Base-by-base conservation (phyloP, 1,140 invertebrate species). In the Bombyx mori region DNA sequence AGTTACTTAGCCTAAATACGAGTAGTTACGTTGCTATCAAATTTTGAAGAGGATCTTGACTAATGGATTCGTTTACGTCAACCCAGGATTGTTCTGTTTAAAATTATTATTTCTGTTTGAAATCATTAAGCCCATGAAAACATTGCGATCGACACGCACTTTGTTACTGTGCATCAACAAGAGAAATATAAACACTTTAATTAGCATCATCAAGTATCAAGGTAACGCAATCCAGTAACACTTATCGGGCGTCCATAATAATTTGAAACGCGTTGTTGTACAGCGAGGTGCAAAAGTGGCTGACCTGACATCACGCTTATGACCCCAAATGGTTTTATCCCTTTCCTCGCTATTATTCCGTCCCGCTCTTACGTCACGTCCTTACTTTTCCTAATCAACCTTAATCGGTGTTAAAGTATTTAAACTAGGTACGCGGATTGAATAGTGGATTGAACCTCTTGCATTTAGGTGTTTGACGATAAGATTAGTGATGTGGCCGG, bases 291-390 rank as follows among this genome's bases (percentile, higher is more conserved):
- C 85, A 88, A 88, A 88, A 88, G 85, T 87, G 79, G 77, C 86
- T 89, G 84, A 89, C 88, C 88, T 84, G 78, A 84, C 79, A 86
- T 89, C 88, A 89, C 88, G 88, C 82, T 74, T 80, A 75, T 86
- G 86, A 89, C 87, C 87, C 82, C 77, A 62, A 62, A 60, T 58
- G 56, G 55, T 45, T 12, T 46, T 69, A 52, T 81, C 78, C 60
- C 75, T 52, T 49, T 86, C 76, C 50, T 64, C 56, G 78, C 12
- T 53, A 48, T 43, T 12, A 35, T 42, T 12, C 68, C 51, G 43
- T 84, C 78, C 70, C 74, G 22, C 70, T 85, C 71, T 48, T 74
- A 71, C 84, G 79, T 84, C 84, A 87, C 82, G 82, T 80, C 79
- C 81, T 79, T 74, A 81, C 81, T 84, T 79, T 82, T 81, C 78